A percentile compares a stretch with the other conserved stretches of the same genome.
Conservation (phyloP, 2,797 vertebrate genomes). For the Calcarius lapponicus region DNA sequence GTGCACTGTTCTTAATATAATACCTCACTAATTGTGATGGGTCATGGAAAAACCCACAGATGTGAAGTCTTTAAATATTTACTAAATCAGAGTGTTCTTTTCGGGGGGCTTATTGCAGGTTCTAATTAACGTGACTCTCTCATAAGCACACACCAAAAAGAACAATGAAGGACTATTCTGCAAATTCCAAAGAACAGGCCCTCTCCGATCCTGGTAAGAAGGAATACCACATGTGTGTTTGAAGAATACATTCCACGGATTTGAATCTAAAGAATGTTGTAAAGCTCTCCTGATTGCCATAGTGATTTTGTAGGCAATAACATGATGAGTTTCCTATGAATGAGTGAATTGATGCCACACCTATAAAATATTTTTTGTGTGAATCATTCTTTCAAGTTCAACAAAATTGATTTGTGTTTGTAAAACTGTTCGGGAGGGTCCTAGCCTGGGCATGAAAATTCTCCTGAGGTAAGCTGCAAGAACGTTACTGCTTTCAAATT, state of each 20-base stretch:
- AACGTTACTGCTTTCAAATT: not conserved
- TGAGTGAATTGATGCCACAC: not conserved
- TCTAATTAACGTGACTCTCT: not conserved
- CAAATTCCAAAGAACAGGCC: not conserved
- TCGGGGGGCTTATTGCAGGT: not conserved
- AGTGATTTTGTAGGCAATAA: not conserved
- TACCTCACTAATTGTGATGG: not conserved
- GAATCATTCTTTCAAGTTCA: not conserved
- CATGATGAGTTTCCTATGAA: not conserved
- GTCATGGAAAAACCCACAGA: not conserved
- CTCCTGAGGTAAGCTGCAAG: not conserved
- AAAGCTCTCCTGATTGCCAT: not conserved
- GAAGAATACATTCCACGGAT: not conserved
- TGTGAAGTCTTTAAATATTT: not conserved
- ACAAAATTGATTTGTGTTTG: not conserved
- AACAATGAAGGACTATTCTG: not conserved
- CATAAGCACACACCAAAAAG: not conserved
- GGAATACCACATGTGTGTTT: rapidly evolving
- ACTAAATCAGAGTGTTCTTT: not conserved
- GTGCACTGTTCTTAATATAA: not conserved
- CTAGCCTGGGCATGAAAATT: not conserved
- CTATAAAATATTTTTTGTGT: not conserved
- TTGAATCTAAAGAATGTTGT: not conserved
- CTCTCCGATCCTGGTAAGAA: not conserved
- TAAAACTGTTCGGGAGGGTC: not conserved